Conservation (phyloP, 1,140 invertebrate species). For the Coptotermes formosanus region DNA sequence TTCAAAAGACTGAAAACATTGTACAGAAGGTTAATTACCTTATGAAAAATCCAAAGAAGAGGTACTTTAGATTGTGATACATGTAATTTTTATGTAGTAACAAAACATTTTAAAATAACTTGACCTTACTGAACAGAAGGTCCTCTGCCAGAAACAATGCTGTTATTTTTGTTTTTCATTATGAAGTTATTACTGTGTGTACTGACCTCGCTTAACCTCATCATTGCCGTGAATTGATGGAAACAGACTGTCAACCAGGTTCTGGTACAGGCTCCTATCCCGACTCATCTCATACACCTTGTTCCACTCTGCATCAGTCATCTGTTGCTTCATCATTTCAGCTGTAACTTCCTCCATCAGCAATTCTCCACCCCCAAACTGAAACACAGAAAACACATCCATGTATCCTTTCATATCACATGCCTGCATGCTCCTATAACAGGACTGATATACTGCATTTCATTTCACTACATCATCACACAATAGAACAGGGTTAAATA, state of each 20-base stretch:
- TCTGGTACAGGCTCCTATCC: slow-evolving; percentile 89
- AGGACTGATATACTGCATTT: no score
- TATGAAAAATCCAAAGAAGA: no score
- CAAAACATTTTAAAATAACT: no score
- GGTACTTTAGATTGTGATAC: no score
- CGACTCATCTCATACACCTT: slow-evolving; percentile 96
- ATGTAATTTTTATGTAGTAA: no score
- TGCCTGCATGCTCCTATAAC: background rate
- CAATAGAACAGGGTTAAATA: no score
- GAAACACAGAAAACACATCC: slow-evolving; percentile 32
- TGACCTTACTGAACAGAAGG: no score
- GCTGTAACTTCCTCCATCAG: slow-evolving; percentile 81
- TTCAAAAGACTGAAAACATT: no score
- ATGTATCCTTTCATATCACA: background rate
- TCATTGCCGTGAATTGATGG: slow-evolving; percentile 98
- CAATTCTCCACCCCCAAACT: slow-evolving; percentile 75
- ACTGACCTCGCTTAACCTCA: slow-evolving; percentile 86
- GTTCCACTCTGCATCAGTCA: slow-evolving; percentile 94
- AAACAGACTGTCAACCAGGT: slow-evolving; percentile 91
- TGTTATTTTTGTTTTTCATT: no score
- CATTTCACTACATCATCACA: no score
- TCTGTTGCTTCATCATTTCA: slow-evolving; percentile 89
- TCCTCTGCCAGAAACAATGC: no score
- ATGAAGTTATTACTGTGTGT: background rate
- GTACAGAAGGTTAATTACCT: no score